Evolutionary conservation across 2,113 vertebrate species (phyloP), one percentile per base, ranked within the genome.

Genomic region (Nipponia nippon): DNA sequence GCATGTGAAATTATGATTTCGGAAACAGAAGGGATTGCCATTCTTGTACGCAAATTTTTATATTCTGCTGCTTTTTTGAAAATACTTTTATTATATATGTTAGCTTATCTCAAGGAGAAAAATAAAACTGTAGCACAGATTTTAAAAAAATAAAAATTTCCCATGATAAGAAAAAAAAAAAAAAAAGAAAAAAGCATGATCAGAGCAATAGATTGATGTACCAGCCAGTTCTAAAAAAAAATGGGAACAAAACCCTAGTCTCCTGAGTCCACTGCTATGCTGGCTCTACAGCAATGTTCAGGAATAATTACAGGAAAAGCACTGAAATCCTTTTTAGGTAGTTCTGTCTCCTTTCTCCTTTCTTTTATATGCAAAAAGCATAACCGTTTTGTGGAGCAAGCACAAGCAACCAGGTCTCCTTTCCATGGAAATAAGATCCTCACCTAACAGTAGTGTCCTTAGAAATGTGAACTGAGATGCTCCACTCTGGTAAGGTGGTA

Each of bases 161-260:
- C 13, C 6, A 30, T 6, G 1, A 23, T 27, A 47, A 56, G 7
- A 8, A 17, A 46, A 61, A 50, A 73, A 46, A 61, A 50, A 73
- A 1, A 38, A 46, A 30, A 26, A 16, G 2, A 29, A 36, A 50
- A 49, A 92, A 29, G 1, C 19, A 72, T 27, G 10, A 44, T 67
- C 16, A 40, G 34, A 86, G 40, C 46, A 78, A 49, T 79, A 27
- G 15, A 18, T 21, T 61, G 8, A 78, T 62, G 9, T 46, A 63
- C 59, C 32, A 82, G 14, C 8, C 16, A 52, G 40, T 56, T 87
- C 10, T 26, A 49, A 55, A 69, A 42, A 42, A 61, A 25, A 70
- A 16, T 1, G 23, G 5, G 21, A 66, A 71, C n/a, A 58, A 87
- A 83, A 18, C 0, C 0, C 7, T 44, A 9, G 22, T 82, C n/a